Evolutionary conservation across 2,113 vertebrate genomes (phyloP).

Genomic region (Paramisgurnus dabryanus): DNA sequence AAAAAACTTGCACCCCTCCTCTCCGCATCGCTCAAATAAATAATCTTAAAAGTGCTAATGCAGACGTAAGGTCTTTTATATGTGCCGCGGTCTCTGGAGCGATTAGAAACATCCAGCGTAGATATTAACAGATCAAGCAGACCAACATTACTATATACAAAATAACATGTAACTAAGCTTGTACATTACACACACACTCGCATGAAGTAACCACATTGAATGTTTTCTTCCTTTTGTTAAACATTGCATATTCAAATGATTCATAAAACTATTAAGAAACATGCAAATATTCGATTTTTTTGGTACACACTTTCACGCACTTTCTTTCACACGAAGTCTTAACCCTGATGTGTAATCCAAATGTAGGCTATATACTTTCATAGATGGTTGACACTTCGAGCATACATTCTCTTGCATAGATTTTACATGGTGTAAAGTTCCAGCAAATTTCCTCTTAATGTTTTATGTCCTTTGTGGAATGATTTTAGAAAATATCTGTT

Average conservation of each 20-base stretch:
- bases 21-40: slow-evolving; percentile 7
- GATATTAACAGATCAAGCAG: slow-evolving; percentile 46
- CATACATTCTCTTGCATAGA: slow-evolving; percentile 74
- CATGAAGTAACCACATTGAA: slow-evolving; percentile 56
- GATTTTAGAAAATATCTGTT: background rate
- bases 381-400: slow-evolving; percentile 40
- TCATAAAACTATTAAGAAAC: slow-evolving; percentile 58
- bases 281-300: slow-evolving; percentile 64
- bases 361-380: slow-evolving; percentile 34
- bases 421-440: slow-evolving; percentile 64
- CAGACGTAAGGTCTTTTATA: slow-evolving; percentile 45
- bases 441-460: slow-evolving; percentile 14
- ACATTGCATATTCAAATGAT: slow-evolving; percentile 43
- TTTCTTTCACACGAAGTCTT: background rate
- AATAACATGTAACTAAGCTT: slow-evolving; percentile 30
- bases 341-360: slow-evolving; percentile 1
- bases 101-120: slow-evolving; percentile 41
- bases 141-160: slow-evolving; percentile 30
- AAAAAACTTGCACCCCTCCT: slow-evolving; percentile 44
- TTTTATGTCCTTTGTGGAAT: slow-evolving; percentile 38
- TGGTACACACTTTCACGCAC: slow-evolving; percentile 10
- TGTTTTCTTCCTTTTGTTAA: slow-evolving; percentile 46
- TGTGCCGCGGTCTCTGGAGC: slow-evolving; percentile 58
- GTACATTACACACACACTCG: slow-evolving; percentile 38
- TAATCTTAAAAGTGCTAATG: background rate